Percentiles rank a stretch among this genome's conserved stretches.
Evolutionary conservation across 2,113 vertebrate genomes (phyloP).

Genomic region (Rynchops niger): DNA sequence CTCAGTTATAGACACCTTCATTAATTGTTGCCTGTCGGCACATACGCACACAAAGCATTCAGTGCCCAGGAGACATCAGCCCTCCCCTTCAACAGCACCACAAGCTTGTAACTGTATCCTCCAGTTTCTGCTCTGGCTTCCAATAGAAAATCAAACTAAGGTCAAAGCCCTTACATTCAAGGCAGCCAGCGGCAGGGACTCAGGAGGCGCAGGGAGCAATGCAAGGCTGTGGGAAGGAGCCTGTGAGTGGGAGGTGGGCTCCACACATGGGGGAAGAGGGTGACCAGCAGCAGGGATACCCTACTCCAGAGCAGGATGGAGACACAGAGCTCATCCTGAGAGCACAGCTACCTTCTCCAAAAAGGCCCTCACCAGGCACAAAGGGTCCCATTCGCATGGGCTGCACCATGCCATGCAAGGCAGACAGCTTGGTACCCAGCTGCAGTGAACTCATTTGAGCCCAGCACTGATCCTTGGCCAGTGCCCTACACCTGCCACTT

Average conservation of each 20-base stretch:
- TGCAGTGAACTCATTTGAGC: neutral
- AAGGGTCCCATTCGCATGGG: neutral
- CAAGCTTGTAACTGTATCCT: neutral
- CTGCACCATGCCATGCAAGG: fast-evolving
- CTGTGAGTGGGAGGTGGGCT: neutral
- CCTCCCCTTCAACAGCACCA: neutral
- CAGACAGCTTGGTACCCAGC: neutral
- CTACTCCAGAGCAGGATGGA: neutral
- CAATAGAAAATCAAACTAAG: neutral
- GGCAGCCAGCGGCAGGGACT: neutral
- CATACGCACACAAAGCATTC: neutral
- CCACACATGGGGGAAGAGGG: fast-evolving
- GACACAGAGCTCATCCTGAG: neutral
- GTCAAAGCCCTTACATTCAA: neutral
- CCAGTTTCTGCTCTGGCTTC: neutral
- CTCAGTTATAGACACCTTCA: neutral
- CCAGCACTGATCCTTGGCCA: neutral
- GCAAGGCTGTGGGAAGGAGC: neutral
- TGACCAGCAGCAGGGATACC: neutral
- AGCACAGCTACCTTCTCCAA: neutral
- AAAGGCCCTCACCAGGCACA: neutral
- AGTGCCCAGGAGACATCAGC: neutral
- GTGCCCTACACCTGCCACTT: neutral
- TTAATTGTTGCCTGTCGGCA: neutral
- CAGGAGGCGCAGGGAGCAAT: neutral